Base-by-base conservation (phyloP, 2,797 vertebrate species). In the Aulostomus chinensis region DNA sequence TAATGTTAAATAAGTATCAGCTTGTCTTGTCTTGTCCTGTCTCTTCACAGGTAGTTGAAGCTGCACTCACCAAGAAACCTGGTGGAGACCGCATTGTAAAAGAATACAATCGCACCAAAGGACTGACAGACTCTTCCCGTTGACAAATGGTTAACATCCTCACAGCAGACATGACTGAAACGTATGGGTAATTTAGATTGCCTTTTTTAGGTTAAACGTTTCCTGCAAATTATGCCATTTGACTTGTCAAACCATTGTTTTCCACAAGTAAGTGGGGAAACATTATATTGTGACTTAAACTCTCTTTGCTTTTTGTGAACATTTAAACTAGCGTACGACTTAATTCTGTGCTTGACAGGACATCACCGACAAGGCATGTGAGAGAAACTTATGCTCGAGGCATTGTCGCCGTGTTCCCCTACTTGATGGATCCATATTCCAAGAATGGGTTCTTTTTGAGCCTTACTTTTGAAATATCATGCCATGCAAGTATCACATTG, bases 391-490 rank as follows among this genome's bases (percentile, higher is more conserved):
- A 37, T 6, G 46, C 45, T 20, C 16, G 7, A 35, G 36, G 36
- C 15, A 58, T 49, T 14, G 17, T 41, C 16, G 43, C 21, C 2
- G n/a, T 29, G 9, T 58, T 58, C 30, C 55, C 36, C 3, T 40
- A 21, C 35, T 14, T 58, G 21, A 24, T 24, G 11, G 43, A 58
- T 40, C 55, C 34, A 3, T 26, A 25, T 13, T 58, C 55, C 25
- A 50, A 50, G 36, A 59, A 59, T 42, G 46, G 56, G 50, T 50
- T n/a, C n/a, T n/a, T n/a, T n/a, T n/a, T n/a, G n/a, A n/a, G n/a
- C n/a, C n/a, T n/a, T n/a, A n/a, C n/a, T n/a, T n/a, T n/a, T n/a
- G n/a, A n/a, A n/a, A n/a, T n/a, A n/a, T n/a, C n/a, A n/a, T n/a
- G n/a, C n/a, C n/a, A n/a, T n/a, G n/a, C n/a, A n/a, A n/a, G n/a